phyloP scores from a whole-genome alignment of 2,888 invertebrate genomes.

The Glaucopsyche alexis region DNA sequence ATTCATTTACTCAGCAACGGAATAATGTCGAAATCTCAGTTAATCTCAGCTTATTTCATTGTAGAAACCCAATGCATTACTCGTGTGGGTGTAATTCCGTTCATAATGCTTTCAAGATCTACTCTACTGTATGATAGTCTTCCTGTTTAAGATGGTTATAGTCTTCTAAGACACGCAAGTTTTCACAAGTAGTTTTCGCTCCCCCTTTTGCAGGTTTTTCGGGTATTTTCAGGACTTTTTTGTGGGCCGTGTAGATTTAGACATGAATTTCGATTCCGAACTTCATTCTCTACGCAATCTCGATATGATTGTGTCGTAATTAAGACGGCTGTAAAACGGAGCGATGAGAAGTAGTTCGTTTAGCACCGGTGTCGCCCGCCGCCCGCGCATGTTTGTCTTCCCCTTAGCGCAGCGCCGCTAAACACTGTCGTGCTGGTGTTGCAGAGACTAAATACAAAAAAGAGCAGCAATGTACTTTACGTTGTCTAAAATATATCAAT shows the following conservation, averaged over 20 bases:
- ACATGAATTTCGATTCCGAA: conserved; percentile 9
- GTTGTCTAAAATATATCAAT: no score
- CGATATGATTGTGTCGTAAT: conserved; percentile 25
- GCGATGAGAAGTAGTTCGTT: conserved; percentile 65
- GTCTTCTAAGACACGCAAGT: background rate
- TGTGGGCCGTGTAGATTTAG: background rate
- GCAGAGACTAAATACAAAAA: conserved; percentile 36
- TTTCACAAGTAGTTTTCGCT: background rate
- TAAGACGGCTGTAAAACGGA: conserved; percentile 19
- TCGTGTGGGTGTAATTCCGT: background rate
- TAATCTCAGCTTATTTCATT: conserved; percentile 17
- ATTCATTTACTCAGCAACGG: background rate
- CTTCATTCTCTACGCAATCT: background rate
- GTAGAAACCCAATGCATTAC: background rate
- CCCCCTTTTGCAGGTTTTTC: background rate
- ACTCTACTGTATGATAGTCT: no score
- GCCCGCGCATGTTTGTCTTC: conserved; percentile 70
- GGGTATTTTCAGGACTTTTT: background rate
- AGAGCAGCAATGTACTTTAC: no score
- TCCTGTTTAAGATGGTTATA: background rate
- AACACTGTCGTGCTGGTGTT: conserved; percentile 56
- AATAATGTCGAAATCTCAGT: conserved; percentile 23
- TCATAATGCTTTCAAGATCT: background rate
- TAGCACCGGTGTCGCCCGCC: conserved; percentile 65
- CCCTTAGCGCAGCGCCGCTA: conserved; percentile 69